These are phyloP conservation scores for Aurelia coerulea DNA, from an alignment of 30 jellyfish, hydroid and myxozoan genomes.

Conservation along the genomic window DNA sequence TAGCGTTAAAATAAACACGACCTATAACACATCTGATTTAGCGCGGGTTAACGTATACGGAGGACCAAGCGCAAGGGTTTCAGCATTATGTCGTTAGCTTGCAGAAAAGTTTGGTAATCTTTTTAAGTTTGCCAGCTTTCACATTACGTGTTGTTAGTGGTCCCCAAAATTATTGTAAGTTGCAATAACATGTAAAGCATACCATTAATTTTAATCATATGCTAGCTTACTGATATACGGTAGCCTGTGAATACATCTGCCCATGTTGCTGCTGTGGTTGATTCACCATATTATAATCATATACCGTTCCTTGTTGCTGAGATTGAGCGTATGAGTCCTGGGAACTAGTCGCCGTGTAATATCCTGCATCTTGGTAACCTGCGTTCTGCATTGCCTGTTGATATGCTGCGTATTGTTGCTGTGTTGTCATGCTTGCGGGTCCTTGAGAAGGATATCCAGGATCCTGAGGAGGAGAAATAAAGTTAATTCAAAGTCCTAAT, in stretches of 20 bases:
- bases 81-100: too few relatives aligned
- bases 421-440: slow-evolving; percentile 58
- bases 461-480: slow-evolving; percentile 10
- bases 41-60: too few relatives aligned
- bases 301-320: slow-evolving; percentile 41
- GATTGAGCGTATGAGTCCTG: slow-evolving; percentile 58
- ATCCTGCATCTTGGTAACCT: slow-evolving; percentile 51
- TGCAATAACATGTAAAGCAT: too few relatives aligned
- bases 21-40: too few relatives aligned
- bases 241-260: slow-evolving; percentile 76
- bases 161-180: too few relatives aligned
- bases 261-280: slow-evolving; percentile 65
- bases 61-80: too few relatives aligned
- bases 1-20: too few relatives aligned
- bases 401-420: slow-evolving; percentile 41
- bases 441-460: slow-evolving; percentile 71
- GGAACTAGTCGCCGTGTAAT: slow-evolving; percentile 41
- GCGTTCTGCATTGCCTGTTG: slow-evolving; percentile 44
- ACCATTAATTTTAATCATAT: too few relatives aligned
- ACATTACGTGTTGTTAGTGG: too few relatives aligned
- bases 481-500: background rate
- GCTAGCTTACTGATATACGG: slow-evolving; percentile 56
- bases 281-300: slow-evolving; percentile 39
- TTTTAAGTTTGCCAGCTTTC: too few relatives aligned
- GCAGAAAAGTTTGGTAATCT: too few relatives aligned